Conservation (phyloP, 2,888 invertebrate species). For the Plebejus melissa region DNA sequence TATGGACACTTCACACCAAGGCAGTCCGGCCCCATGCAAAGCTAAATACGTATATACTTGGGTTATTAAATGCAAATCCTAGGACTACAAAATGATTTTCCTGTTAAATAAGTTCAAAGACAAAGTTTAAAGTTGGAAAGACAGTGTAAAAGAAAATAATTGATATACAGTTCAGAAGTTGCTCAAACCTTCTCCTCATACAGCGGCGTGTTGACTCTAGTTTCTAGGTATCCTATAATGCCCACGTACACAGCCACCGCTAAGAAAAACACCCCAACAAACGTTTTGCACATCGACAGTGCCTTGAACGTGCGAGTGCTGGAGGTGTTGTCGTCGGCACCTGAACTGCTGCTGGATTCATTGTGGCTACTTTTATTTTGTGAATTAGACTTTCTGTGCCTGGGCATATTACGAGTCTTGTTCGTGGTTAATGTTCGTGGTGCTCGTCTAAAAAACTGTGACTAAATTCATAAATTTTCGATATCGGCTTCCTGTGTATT, state of each 20-base stretch:
- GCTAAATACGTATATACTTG: too few relatives aligned
- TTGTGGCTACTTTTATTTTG: conserved; percentile 49
- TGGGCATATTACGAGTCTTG: conserved; percentile 51
- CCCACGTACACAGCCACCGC: conserved; percentile 86
- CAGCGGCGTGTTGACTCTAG: conserved; percentile 91
- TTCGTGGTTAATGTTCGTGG: too few relatives aligned
- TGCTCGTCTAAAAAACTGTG: neutral
- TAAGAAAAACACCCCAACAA: conserved; percentile 81
- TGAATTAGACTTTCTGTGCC: conserved; percentile 53
- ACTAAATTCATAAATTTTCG: conserved; percentile 2
- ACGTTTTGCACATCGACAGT: conserved; percentile 78
- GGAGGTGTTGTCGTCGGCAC: conserved; percentile 46
- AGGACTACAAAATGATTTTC: too few relatives aligned
- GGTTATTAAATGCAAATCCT: too few relatives aligned
- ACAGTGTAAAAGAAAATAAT: neutral
- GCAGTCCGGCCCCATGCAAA: too few relatives aligned
- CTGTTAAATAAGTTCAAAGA: neutral
- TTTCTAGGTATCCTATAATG: conserved; percentile 91
- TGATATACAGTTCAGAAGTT: neutral
- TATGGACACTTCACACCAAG: too few relatives aligned
- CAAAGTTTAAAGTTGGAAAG: neutral
- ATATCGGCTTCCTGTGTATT: conserved; percentile 14
- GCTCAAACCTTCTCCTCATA: conserved; percentile 84
- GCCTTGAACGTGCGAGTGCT: conserved; percentile 46
- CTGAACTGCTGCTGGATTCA: conserved; percentile 59